Evolutionary conservation across 2,888 invertebrate species (phyloP).

Genomic region (Eupithecia pulchellata): DNA sequence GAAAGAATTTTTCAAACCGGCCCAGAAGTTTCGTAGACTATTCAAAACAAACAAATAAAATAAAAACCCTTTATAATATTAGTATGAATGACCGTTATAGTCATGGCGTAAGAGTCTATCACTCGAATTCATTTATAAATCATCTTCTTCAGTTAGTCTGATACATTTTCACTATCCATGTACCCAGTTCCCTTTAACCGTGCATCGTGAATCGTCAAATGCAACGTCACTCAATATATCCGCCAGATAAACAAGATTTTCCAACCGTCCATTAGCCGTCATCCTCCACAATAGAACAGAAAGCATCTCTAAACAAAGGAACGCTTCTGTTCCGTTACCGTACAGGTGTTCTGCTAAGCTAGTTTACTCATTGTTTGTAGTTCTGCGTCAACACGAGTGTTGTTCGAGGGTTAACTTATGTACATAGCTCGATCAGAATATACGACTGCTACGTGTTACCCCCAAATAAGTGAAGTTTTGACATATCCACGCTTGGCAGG

Average conservation of each 20-base stretch:
- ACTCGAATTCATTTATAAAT: no score
- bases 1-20: no score
- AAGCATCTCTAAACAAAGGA: constrained; percentile 7
- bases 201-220: not conserved
- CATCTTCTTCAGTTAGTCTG: no score
- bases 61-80: no score
- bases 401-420: not conserved
- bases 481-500: no score
- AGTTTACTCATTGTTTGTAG: constrained; percentile 2
- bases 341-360: constrained; percentile 2
- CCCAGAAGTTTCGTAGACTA: no score
- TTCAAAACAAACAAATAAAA: no score
- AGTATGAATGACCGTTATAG: no score
- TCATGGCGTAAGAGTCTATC: no score
- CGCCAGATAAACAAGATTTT: not conserved
- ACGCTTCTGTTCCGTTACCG: not conserved
- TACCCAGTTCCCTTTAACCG: not conserved
- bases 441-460: no score
- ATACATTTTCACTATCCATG: no score
- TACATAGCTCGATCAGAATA: not conserved
- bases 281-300: not conserved
- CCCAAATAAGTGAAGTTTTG: no score
- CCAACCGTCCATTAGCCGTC: not conserved
- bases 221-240: not conserved
- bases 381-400: not conserved